Evolutionary conservation across 2,113 vertebrate genomes (phyloP).

Genomic region (Oriolus oriolus): DNA sequence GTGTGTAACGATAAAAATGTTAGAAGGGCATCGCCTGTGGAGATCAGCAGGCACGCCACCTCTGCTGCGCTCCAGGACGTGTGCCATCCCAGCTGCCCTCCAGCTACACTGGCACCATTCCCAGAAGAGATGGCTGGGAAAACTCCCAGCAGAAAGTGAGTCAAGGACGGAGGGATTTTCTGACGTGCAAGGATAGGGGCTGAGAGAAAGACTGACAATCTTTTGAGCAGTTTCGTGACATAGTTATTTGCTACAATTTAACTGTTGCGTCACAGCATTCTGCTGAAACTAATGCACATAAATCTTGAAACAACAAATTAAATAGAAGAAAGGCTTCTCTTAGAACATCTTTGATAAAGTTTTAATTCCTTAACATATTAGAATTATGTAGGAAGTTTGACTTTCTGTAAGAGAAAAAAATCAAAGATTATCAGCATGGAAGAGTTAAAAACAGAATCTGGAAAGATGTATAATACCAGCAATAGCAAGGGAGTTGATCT

Average conservation of each 20-base stretch:
- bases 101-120: not conserved
- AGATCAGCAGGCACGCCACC: not conserved
- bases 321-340: not conserved
- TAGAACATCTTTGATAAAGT: not conserved
- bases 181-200: not conserved
- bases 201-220: not conserved
- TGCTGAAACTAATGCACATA: not conserved
- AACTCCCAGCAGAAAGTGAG: not conserved
- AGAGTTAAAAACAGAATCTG: not conserved
- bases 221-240: not conserved
- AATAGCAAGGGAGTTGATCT: not conserved
- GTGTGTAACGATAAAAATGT: not conserved
- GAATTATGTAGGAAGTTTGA: not conserved
- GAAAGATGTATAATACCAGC: not conserved
- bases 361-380: not conserved
- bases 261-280: not conserved
- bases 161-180: not conserved
- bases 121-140: not conserved
- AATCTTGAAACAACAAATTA: not conserved
- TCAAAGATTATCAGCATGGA: not conserved
- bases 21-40: accelerated
- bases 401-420: not conserved
- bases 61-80: accelerated
- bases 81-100: not conserved
- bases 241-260: not conserved